Evolutionary conservation across 2,113 vertebrate genomes (phyloP).

Genomic region (Parus major): DNA sequence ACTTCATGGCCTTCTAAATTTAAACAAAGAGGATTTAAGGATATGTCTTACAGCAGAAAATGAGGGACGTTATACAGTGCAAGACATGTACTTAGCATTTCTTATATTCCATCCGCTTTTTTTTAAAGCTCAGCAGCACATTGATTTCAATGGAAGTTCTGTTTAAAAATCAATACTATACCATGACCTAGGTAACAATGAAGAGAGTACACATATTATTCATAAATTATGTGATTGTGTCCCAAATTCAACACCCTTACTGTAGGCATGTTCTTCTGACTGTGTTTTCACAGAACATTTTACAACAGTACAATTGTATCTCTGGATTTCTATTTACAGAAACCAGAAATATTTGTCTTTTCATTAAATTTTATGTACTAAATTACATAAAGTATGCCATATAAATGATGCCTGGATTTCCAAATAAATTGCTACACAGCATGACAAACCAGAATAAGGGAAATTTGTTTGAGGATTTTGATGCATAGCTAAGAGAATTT

Average conservation of each 20-base stretch:
- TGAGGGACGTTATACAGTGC: neutral
- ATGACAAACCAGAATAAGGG: neutral
- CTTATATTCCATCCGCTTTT: conserved; percentile 23
- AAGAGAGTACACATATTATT: conserved; percentile 9
- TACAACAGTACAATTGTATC: neutral
- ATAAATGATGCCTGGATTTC: neutral
- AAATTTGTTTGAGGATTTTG: neutral
- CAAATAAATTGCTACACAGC: neutral
- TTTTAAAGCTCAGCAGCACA: conserved; percentile 20
- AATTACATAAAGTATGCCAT: neutral
- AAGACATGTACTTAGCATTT: conserved; percentile 36
- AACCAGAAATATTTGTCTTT: neutral
- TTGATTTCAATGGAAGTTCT: conserved; percentile 47
- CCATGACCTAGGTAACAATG: conserved; percentile 29
- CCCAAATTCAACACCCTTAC: neutral
- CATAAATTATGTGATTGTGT: conserved; percentile 12
- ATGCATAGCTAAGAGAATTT: neutral
- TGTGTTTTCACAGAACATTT: neutral
- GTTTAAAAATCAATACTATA: conserved; percentile 53
- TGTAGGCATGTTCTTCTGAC: neutral
- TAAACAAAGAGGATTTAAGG: conserved; percentile 57
- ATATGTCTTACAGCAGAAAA: conserved; percentile 33
- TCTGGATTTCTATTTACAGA: neutral
- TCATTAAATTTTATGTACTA: neutral
- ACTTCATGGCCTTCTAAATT: conserved; percentile 64